These are phyloP conservation scores for Poecilus cupreus DNA, from an alignment of 2,888 invertebrate genomes.

Conservation along the genomic window DNA sequence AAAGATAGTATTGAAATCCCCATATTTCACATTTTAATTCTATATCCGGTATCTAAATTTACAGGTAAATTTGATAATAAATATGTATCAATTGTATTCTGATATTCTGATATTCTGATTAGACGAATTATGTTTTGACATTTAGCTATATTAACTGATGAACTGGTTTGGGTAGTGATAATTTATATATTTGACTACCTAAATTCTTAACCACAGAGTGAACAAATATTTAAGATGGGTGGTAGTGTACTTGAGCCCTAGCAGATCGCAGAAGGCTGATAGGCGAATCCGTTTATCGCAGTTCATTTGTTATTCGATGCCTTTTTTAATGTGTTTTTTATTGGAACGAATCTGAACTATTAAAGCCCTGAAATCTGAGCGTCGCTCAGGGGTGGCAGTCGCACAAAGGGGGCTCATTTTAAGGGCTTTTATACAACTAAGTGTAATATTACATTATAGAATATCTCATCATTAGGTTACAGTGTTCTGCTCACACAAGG, in stretches of 20 bases:
- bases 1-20: no score
- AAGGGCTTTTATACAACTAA: slow-evolving; percentile 70
- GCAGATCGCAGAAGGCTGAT: slow-evolving; percentile 42
- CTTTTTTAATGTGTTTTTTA: slow-evolving; percentile 68
- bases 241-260: neutral
- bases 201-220: slow-evolving; percentile 7
- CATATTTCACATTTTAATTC: no score
- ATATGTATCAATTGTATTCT: no score
- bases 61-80: no score
- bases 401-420: slow-evolving; percentile 70
- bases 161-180: no score
- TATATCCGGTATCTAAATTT: no score
- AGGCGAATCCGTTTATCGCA: slow-evolving; percentile 60
- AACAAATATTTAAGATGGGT: slow-evolving; percentile 7
- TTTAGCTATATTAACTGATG: no score
- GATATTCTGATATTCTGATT: no score
- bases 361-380: slow-evolving; percentile 68
- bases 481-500: slow-evolving; percentile 52
- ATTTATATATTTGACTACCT: no score
- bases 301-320: slow-evolving; percentile 67
- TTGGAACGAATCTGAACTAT: slow-evolving; percentile 68
- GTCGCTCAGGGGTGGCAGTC: slow-evolving; percentile 67
- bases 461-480: slow-evolving; percentile 69
- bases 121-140: no score
- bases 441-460: slow-evolving; percentile 69